phyloP scores from a whole-genome alignment of 2,113 vertebrate genomes.

The Trichomycterus rosablanca region DNA sequence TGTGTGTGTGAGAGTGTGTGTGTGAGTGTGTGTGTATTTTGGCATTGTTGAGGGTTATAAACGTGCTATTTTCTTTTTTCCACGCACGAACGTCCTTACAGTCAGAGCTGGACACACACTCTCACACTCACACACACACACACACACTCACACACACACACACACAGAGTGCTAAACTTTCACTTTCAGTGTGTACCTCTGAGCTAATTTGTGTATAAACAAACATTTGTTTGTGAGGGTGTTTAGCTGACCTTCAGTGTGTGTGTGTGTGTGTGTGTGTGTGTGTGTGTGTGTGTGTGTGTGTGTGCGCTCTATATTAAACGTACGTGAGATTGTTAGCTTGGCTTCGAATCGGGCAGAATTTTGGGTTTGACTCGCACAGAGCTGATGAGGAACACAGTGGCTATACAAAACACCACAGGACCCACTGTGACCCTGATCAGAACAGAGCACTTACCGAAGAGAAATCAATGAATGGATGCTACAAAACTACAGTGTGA shows the following conservation, averaged over 20 bases:
- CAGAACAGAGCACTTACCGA: too few species aligned
- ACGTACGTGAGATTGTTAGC: too few species aligned
- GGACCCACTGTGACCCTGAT: too few species aligned
- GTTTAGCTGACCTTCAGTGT: slow-evolving; percentile 10
- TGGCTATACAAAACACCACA: too few species aligned
- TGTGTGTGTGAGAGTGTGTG: not conserved
- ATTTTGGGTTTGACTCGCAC: too few species aligned
- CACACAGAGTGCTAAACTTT: not conserved
- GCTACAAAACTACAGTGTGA: too few species aligned
- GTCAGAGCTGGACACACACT: slow-evolving; percentile 19
- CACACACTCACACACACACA: not conserved
- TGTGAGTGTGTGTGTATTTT: not conserved
- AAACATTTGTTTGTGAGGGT: slow-evolving; percentile 8
- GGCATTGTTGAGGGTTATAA: slow-evolving; percentile 21
- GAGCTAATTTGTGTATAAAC: not conserved
- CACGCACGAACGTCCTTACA: slow-evolving; percentile 34
- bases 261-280: slow-evolving; percentile 3
- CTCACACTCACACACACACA: slow-evolving; percentile 28
- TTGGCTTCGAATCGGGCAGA: too few species aligned
- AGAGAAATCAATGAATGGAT: too few species aligned
- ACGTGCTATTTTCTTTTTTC: slow-evolving; percentile 30
- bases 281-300: not conserved
- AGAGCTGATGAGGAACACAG: too few species aligned
- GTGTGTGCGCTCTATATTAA: slow-evolving; percentile 8
- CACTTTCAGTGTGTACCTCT: too few species aligned